phyloP scores from a whole-genome alignment of 2,888 invertebrate genomes.

The Teleiodes luculella region DNA sequence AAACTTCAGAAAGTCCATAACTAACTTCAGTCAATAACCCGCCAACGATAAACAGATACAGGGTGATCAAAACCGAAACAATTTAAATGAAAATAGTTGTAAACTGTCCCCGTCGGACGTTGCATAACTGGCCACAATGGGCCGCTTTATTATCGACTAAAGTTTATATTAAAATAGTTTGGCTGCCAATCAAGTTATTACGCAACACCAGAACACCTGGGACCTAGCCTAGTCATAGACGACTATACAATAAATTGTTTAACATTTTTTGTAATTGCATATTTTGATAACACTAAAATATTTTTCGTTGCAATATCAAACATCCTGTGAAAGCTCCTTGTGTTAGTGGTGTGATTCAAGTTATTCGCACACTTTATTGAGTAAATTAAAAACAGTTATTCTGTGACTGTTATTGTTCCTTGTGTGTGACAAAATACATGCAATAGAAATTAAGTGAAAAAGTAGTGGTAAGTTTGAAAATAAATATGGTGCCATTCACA shows the following conservation, averaged over 20 bases:
- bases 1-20: not conserved
- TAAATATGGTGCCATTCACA: no score
- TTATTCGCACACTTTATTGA: not conserved
- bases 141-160: slow-evolving; percentile 20
- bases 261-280: slow-evolving; percentile 14
- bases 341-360: not conserved
- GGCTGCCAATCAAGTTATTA: slow-evolving; percentile 33
- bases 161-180: slow-evolving; percentile 64
- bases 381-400: not conserved
- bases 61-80: slow-evolving; percentile 46
- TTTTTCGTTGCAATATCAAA: not conserved
- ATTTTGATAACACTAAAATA: slow-evolving; percentile 12
- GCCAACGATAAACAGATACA: slow-evolving; percentile 33
- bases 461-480: no score
- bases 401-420: not conserved
- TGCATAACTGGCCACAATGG: slow-evolving; percentile 18
- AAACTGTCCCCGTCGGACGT: slow-evolving; percentile 3
- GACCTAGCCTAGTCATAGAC: slow-evolving; percentile 30
- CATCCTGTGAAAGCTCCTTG: slow-evolving; percentile 7
- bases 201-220: slow-evolving; percentile 43
- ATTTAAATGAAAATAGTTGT: slow-evolving; percentile 65
- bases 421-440: not conserved
- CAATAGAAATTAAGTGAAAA: no score
- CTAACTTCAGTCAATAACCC: not conserved
- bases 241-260: slow-evolving; percentile 18